Evolutionary conservation across 2,113 vertebrate genomes (phyloP).

Genomic region (Parus major): DNA sequence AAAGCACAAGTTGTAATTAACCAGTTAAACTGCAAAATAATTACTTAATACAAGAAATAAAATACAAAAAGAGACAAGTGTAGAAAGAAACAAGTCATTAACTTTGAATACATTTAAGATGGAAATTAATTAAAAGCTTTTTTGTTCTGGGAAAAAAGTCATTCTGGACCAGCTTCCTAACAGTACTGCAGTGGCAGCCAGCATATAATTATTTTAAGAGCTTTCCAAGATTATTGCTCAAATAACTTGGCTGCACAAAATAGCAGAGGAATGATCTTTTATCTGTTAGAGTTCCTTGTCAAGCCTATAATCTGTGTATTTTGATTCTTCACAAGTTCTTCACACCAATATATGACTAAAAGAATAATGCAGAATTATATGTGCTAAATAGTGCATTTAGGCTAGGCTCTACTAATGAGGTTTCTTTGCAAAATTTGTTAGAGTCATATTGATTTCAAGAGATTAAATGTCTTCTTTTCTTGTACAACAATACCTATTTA

Average conservation of each 20-base stretch:
- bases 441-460: background rate
- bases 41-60: background rate
- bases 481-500: conserved; percentile 37
- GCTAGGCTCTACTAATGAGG: background rate
- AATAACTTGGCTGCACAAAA: background rate
- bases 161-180: background rate
- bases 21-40: background rate
- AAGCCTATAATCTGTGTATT: background rate
- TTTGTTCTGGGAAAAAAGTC: background rate
- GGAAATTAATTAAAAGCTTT: background rate
- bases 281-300: background rate
- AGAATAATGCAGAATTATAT: background rate
- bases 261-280: background rate
- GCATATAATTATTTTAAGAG: background rate
- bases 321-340: background rate
- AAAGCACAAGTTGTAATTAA: background rate
- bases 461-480: conserved; percentile 6
- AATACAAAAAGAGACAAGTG: background rate
- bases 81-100: background rate
- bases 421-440: background rate
- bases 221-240: background rate
- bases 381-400: background rate
- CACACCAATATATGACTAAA: background rate
- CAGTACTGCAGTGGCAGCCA: background rate
- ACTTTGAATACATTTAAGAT: background rate